Base-by-base conservation (phyloP, 1,140 invertebrate species). In the Drosophila nigromelanica region DNA sequence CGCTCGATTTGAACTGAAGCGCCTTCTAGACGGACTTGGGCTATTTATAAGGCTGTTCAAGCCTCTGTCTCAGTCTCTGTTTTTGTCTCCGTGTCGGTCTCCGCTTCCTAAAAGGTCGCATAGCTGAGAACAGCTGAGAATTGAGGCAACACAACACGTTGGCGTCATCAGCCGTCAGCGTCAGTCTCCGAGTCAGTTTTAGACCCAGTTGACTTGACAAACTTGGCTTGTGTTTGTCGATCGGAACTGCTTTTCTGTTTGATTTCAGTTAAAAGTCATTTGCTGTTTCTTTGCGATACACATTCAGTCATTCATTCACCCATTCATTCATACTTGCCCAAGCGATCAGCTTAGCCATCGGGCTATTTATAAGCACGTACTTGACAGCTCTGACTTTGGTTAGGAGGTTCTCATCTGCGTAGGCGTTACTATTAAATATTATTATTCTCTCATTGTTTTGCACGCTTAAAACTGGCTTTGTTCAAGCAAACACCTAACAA, bases 181-280 rank as follows among this genome's bases (percentile, higher is more conserved):
- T 6, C 5, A n/a, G 30, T 37, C 33, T 50, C 21, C 12, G 10
- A 45, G 14, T 35, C 39, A 47, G 21, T 75, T 60, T 40, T 69
- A 45, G 58, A 43, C 78, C 43, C 62, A 71, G 70, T 56, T 77
- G 75, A 33, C 51, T 81, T 71, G 82, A 86, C 82, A 87, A 86
- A 81, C 81, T 82, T 70, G 81, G 82, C 56, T 18, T 43, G 33
- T 69, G 62, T 68, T 73, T 76, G 62, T 33, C 56, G 78, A 75
- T 82, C 75, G 79, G 72, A 82, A 82, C 72, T 72, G 70, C 78
- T 82, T 87, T 86, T 63, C 75, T 73, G 72, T 75, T 72, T 71
- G 71, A 63, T 73, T 73, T 80, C 42, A 86, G 78, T 24, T 75
- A 59, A 80, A 72, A 80, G 71, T 66, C 71, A 78, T 81, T 82